Percentiles rank a stretch among this genome's conserved stretches.
Evolutionary conservation across 2,888 invertebrate species (phyloP).

Genomic region (Cactoblastis cactorum): DNA sequence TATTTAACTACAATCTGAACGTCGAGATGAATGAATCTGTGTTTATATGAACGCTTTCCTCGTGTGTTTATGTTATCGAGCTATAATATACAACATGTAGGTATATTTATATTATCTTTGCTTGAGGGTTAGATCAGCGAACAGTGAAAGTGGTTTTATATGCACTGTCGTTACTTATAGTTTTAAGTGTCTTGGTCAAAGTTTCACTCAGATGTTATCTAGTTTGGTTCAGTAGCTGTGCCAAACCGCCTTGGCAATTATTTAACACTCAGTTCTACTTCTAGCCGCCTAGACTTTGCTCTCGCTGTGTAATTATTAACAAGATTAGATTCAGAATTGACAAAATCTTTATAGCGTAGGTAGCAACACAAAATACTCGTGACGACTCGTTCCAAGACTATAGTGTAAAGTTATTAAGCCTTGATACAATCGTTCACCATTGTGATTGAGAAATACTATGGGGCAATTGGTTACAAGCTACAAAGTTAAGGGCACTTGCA

Average conservation of each 20-base stretch:
- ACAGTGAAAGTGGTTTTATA: slow-evolving; percentile 58
- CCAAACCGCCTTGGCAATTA: slow-evolving; percentile 57
- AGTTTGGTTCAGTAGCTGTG: slow-evolving; percentile 43
- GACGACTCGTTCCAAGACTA: background rate
- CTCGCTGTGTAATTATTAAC: slow-evolving; percentile 37
- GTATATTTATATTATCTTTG: slow-evolving; percentile 17
- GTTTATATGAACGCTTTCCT: background rate
- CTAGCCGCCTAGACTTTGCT: slow-evolving; percentile 47
- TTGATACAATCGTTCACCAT: slow-evolving; percentile 4
- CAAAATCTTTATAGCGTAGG: slow-evolving; percentile 10
- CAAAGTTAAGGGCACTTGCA: slow-evolving; percentile 36
- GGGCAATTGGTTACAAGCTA: slow-evolving; percentile 20
- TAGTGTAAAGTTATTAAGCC: slow-evolving; percentile 1
- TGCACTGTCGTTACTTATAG: slow-evolving; percentile 30
- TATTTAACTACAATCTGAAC: background rate
- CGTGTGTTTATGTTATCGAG: background rate
- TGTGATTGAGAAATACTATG: slow-evolving; percentile 10
- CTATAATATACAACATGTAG: background rate
- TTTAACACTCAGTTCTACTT: slow-evolving; percentile 35
- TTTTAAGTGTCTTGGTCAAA: slow-evolving; percentile 47
- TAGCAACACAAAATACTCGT: background rate
- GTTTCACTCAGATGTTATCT: slow-evolving; percentile 62
- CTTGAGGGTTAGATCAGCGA: slow-evolving; percentile 38
- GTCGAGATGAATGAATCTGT: slow-evolving; percentile 3
- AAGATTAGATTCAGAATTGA: slow-evolving; percentile 38